These are phyloP conservation scores for Calameuta pallipes DNA, from an alignment of 2,888 invertebrate species.

Conservation along the genomic window DNA sequence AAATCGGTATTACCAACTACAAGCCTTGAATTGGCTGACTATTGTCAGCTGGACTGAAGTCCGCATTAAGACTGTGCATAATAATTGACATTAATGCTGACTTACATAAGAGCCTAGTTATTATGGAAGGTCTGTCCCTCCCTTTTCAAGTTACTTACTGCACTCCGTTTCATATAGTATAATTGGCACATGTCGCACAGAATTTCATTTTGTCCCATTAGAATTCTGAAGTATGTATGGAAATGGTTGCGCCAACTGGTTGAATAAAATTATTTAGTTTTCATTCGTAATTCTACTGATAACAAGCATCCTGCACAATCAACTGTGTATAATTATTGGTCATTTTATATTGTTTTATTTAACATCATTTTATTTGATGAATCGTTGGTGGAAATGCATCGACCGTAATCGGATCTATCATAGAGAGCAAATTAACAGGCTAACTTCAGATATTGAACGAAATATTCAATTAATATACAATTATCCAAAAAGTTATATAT, in stretches of 20 bases:
- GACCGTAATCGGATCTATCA: too few species aligned
- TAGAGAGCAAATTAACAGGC: too few species aligned
- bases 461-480: too few species aligned
- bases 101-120: background rate
- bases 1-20: background rate
- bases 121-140: background rate
- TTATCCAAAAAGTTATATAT: too few species aligned
- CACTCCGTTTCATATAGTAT: background rate
- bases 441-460: too few species aligned
- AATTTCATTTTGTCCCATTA: background rate
- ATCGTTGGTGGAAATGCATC: too few species aligned
- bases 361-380: background rate
- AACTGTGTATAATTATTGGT: too few species aligned
- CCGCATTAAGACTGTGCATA: background rate
- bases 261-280: background rate
- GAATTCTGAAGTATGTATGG: background rate
- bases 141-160: background rate
- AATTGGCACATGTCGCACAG: background rate
- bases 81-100: background rate
- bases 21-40: background rate
- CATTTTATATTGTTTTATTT: background rate
- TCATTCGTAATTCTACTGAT: too few species aligned
- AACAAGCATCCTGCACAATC: too few species aligned
- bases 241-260: background rate
- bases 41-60: background rate